Evolutionary conservation across 2,888 invertebrate species (phyloP).

Genomic region (Fissipunctia ypsillon): DNA sequence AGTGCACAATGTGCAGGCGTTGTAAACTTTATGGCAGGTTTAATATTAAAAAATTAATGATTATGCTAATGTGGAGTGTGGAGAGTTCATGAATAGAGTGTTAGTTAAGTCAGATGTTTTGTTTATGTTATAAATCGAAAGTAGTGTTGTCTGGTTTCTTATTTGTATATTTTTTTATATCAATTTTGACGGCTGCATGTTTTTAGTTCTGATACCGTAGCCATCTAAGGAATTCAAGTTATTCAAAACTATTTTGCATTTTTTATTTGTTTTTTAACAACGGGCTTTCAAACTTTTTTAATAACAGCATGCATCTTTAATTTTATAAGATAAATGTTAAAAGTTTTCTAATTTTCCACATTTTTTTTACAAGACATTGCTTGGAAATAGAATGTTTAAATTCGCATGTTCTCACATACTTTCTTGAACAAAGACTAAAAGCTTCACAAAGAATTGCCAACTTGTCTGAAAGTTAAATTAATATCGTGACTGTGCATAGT

Average conservation of each 20-base stretch:
- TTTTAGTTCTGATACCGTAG: neutral
- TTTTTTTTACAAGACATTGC: constrained; percentile 25
- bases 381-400: constrained; percentile 28
- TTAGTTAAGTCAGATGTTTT: constrained; percentile 1
- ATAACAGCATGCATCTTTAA: constrained; percentile 23
- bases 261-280: neutral
- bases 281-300: constrained; percentile 8
- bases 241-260: neutral
- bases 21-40: constrained; percentile 59
- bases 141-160: neutral
- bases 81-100: constrained; percentile 31
- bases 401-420: constrained; percentile 40
- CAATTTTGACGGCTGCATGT: neutral
- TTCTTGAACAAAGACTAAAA: constrained; percentile 44
- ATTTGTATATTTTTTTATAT: neutral
- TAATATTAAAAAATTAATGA: constrained; percentile 49
- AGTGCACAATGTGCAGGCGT: constrained; percentile 56
- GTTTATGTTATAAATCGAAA: neutral
- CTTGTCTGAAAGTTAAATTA: constrained; percentile 57
- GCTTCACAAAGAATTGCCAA: constrained; percentile 34
- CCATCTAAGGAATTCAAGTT: neutral
- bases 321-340: constrained; percentile 36
- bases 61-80: constrained; percentile 56
- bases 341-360: constrained; percentile 38
- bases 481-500: constrained; percentile 58